A percentile compares a stretch with the other conserved stretches of the same genome.
These are phyloP conservation scores for Palythoa heliodiscus DNA, from an alignment of 92 coral and sea anemone genomes.

Conservation along the genomic window DNA sequence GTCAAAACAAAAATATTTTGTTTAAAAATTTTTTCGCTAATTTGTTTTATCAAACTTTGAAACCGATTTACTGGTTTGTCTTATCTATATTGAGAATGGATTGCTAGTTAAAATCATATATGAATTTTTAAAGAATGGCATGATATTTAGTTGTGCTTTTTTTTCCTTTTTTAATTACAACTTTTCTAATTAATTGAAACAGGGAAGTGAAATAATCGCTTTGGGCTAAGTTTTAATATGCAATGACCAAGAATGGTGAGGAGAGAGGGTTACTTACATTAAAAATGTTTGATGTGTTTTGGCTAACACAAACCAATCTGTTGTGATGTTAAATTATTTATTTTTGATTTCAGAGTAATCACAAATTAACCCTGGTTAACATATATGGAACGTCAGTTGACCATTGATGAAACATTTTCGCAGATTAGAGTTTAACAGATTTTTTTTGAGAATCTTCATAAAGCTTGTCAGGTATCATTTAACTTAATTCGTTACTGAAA, in stretches of 20 bases:
- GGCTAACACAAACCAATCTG: not conserved
- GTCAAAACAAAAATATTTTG: not conserved
- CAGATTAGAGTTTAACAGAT: not conserved
- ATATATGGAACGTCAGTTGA: not conserved
- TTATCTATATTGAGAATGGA: not conserved
- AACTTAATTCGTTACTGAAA: not conserved
- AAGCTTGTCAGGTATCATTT: not conserved
- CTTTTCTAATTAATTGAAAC: not conserved
- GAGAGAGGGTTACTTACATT: not conserved
- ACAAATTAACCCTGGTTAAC: not conserved
- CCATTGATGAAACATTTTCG: not conserved
- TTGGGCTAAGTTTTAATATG: not conserved
- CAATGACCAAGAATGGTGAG: no score
- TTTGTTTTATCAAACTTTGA: not conserved
- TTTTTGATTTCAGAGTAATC: not conserved
- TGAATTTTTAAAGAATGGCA: not conserved
- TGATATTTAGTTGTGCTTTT: not conserved
- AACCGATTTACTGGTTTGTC: not conserved
- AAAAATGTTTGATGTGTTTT: not conserved
- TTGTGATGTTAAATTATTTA: not conserved
- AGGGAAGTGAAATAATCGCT: not conserved
- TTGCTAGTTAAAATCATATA: not conserved
- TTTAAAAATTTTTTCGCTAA: not conserved
- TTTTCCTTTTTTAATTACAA: not conserved
- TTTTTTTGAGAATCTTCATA: not conserved